A percentile compares a stretch with the other conserved stretches of the same genome.
These are phyloP conservation scores for Allobates femoralis DNA, from an alignment of 2,797 vertebrate genomes.

Conservation along the genomic window DNA sequence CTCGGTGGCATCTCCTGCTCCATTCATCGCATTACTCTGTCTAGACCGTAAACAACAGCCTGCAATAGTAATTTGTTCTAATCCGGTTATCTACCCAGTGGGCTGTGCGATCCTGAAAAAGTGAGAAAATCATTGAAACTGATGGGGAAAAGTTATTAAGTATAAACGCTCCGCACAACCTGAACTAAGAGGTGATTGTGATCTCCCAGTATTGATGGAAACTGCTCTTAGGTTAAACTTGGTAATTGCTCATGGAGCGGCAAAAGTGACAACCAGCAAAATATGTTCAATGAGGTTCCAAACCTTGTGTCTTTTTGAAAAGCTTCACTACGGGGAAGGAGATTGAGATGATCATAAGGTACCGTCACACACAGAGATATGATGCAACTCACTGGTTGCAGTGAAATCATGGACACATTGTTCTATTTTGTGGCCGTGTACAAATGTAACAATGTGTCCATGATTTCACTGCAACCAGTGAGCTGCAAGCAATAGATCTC, in stretches of 20 bases:
- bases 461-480: too few species aligned
- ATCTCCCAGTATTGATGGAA: not conserved
- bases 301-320: not conserved
- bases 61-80: not conserved
- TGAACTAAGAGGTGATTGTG: not conserved
- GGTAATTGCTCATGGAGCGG: not conserved
- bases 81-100: not conserved
- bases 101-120: not conserved
- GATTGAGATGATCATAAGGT: too few species aligned
- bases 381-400: too few species aligned
- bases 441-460: too few species aligned
- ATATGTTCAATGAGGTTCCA: not conserved
- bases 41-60: constrained; percentile 7
- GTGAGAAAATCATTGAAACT: constrained; percentile 8
- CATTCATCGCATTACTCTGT: constrained; percentile 1
- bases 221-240: not conserved
- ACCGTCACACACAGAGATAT: too few species aligned
- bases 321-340: too few species aligned
- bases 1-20: not conserved
- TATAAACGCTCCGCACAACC: not conserved
- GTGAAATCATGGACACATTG: too few species aligned
- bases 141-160: constrained; percentile 2
- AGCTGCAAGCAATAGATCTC: too few species aligned
- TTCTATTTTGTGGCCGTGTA: too few species aligned
- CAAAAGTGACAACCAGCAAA: not conserved